Base-by-base conservation (phyloP, 2,797 vertebrate species). In the Streptopelia turtur region DNA sequence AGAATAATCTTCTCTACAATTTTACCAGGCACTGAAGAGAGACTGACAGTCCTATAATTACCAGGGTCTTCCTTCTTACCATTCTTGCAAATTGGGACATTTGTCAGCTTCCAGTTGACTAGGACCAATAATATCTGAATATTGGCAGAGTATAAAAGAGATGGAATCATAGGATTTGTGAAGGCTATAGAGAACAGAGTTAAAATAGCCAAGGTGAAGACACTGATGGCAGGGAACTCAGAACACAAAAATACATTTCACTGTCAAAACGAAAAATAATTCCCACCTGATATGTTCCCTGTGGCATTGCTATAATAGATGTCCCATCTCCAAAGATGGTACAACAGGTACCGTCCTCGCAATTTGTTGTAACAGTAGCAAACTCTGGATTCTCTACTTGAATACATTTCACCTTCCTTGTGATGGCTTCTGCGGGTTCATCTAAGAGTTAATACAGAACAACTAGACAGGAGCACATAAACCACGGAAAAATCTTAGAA, bases 321-420 rank as follows among this genome's bases (percentile, higher is more conserved):
- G 99, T 99, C 31, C 99, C 99, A 64, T 99, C 99, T 39, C 98
- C 98, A 83, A 99, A 98, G 63, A 98, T 71, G 63, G 98, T 89
- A 9, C 97, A 97, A 93, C 98, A 98, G 14, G 90, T 94, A 41
- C 97, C 97, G 30, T 98, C 97, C 27, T 98, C 98, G 27, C 98
- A 98, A 96, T 98, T 98, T 97, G 98, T 98, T 91, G 96, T 96
- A 63, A 99, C 96, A 2, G 99, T 98, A 89, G 98, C 98, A 55
- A 98, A 99, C 66, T 98, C 98, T 52, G 98, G 95, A 74, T 97
- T 98, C 97, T 99, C 99, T 83, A 99, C 98, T 93, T 94, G 74
- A 69, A 98, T 91, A 80, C 97, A 97, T 91, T 96, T 98, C 88
- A 98, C 97, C 77, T 96, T 98, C 63, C 89, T 94, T 52, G 43